These are phyloP conservation scores for Ichneumoninae sp. DNA, from an alignment of 2,888 invertebrate genomes.

Conservation along the genomic window DNA sequence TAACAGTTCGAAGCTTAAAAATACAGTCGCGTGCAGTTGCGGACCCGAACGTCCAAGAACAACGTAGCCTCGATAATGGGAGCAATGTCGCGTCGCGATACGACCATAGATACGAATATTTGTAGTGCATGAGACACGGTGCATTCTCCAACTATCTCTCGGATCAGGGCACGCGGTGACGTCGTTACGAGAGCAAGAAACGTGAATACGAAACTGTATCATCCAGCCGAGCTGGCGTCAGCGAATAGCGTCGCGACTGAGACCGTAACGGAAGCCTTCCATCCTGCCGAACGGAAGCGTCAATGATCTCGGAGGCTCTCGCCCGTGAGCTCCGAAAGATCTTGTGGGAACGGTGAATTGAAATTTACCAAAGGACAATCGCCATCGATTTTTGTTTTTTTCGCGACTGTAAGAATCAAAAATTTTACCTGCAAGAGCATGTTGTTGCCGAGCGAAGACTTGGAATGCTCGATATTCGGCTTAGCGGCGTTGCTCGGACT, in stretches of 20 bases:
- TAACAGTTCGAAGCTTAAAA: not conserved
- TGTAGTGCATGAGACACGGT: slow-evolving; percentile 7
- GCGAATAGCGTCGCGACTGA: slow-evolving; percentile 58
- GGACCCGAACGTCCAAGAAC: not conserved
- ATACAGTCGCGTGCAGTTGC: not conserved
- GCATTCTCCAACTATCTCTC: slow-evolving; percentile 35
- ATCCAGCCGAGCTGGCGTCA: slow-evolving; percentile 25
- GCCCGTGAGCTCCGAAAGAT: not conserved
- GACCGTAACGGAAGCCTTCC: slow-evolving; percentile 62
- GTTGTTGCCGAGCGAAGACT: slow-evolving; percentile 85
- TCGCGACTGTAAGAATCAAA: not conserved
- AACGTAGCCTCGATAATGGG: slow-evolving; percentile 17
- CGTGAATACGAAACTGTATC: slow-evolving; percentile 36
- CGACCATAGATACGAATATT: slow-evolving; percentile 17
- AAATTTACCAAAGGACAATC: not conserved
- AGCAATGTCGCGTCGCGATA: slow-evolving; percentile 23
- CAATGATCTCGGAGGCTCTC: slow-evolving; percentile 44
- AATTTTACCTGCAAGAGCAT: slow-evolving; percentile 88
- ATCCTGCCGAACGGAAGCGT: slow-evolving; percentile 52
- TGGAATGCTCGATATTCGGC: slow-evolving; percentile 81
- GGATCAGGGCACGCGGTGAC: slow-evolving; percentile 43
- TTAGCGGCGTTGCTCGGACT: slow-evolving; percentile 79
- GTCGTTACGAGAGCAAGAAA: slow-evolving; percentile 37
- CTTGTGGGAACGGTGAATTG: not conserved
- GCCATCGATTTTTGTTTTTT: not conserved